These are phyloP conservation scores for Nowickia ferox DNA, from an alignment of 2,888 invertebrate species.

Conservation along the genomic window DNA sequence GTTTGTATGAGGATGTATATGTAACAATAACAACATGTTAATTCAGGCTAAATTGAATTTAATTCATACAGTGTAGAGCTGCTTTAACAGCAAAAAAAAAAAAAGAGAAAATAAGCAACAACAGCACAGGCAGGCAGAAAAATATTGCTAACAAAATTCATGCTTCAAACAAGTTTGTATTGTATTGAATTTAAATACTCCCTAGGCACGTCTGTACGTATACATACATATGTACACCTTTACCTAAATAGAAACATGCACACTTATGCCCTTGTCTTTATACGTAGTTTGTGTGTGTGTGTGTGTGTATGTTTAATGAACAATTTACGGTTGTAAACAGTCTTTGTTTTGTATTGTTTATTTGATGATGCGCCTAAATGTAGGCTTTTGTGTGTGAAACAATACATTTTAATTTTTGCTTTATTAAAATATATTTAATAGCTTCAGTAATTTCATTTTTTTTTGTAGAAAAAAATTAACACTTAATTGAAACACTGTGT, in stretches of 20 bases:
- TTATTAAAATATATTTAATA: constrained; percentile 48
- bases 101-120: neutral
- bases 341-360: constrained; percentile 52
- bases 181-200: constrained; percentile 70
- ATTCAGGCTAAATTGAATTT: constrained; percentile 80
- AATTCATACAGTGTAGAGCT: constrained; percentile 73
- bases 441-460: constrained; percentile 22
- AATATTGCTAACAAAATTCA: constrained; percentile 60
- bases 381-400: constrained; percentile 61
- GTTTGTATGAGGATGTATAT: too few relatives aligned
- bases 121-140: neutral
- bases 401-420: constrained; percentile 65
- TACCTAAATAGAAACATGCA: constrained; percentile 62
- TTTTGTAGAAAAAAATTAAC: constrained; percentile 16
- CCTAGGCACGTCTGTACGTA: constrained; percentile 59
- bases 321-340: constrained; percentile 51
- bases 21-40: constrained; percentile 66
- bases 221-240: constrained; percentile 37
- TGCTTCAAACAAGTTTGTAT: constrained; percentile 56
- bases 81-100: neutral
- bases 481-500: constrained; percentile 47
- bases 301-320: constrained; percentile 68
- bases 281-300: neutral
- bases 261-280: neutral
- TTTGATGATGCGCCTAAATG: constrained; percentile 64